Conservation (phyloP, 1,140 invertebrate genomes). For the Notospermus geniculatus region DNA sequence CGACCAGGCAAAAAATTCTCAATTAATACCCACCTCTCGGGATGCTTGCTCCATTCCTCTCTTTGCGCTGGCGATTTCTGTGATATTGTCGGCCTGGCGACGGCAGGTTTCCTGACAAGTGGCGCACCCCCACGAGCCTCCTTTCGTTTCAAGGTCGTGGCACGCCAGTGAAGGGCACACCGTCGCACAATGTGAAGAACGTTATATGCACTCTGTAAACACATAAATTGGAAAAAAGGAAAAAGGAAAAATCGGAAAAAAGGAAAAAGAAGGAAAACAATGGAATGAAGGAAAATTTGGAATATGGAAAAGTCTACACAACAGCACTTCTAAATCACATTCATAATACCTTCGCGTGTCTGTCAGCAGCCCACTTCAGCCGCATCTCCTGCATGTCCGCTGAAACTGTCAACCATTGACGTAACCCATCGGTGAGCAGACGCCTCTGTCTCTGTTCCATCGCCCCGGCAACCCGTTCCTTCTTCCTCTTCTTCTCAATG, state of each 20-base stretch:
- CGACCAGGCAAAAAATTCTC: too few species aligned
- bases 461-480: conserved; percentile 23
- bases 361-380: conserved; percentile 31
- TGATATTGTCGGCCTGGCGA: too few species aligned
- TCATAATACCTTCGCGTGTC: conserved; percentile 29
- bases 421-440: conserved; percentile 28
- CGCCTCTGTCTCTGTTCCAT: conserved; percentile 20
- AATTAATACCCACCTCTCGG: not conserved
- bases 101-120: not conserved
- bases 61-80: not conserved
- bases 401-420: conserved; percentile 37
- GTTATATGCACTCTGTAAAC: conserved; percentile 29
- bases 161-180: conserved; percentile 39
- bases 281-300: too few species aligned
- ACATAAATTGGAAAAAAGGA: too few species aligned
- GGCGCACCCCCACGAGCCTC: not conserved
- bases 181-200: conserved; percentile 28
- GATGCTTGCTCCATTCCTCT: not conserved
- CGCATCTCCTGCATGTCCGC: conserved; percentile 31
- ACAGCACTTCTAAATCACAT: too few species aligned
- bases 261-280: too few species aligned
- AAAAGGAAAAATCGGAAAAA: too few species aligned
- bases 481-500: conserved; percentile 29
- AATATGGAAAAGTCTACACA: too few species aligned
- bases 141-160: conserved; percentile 10